These are phyloP conservation scores for Gambusia yucatana DNA, from an alignment of 2,797 vertebrate genomes.

Conservation along the genomic window DNA sequence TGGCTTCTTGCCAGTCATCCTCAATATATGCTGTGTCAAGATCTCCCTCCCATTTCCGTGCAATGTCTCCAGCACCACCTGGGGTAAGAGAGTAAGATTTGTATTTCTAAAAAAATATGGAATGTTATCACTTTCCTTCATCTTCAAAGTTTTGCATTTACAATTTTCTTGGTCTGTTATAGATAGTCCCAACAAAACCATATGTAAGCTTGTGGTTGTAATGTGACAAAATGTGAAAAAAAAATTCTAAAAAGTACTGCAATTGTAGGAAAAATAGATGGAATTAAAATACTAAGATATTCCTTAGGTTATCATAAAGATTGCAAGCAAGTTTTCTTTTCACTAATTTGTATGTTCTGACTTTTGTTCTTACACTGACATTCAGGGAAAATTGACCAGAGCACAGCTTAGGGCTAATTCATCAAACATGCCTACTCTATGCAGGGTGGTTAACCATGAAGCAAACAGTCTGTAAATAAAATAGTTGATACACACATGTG, in stretches of 20 bases:
- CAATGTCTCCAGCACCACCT: no score
- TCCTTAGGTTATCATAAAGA: neutral
- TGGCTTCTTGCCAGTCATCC: no score
- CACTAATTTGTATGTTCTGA: neutral
- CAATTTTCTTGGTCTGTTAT: neutral
- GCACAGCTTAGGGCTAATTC: constrained; percentile 25
- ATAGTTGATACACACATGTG: neutral
- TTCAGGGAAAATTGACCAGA: constrained; percentile 46
- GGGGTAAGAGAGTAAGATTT: no score
- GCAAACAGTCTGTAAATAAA: constrained; percentile 5
- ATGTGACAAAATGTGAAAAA: neutral
- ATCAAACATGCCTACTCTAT: constrained; percentile 5
- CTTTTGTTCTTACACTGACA: constrained; percentile 25
- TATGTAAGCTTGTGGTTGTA: neutral
- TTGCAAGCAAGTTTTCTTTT: neutral
- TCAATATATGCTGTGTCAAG: no score
- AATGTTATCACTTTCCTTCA: neutral
- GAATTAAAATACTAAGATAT: neutral
- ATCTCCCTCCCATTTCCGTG: no score
- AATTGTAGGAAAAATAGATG: neutral
- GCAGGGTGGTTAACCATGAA: constrained; percentile 54
- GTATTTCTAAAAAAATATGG: neutral
- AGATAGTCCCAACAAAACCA: neutral
- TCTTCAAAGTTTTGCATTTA: neutral
- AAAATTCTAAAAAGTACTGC: neutral